phyloP scores from a whole-genome alignment of 2,113 vertebrate species.

The Choloepus hoffmanni region DNA sequence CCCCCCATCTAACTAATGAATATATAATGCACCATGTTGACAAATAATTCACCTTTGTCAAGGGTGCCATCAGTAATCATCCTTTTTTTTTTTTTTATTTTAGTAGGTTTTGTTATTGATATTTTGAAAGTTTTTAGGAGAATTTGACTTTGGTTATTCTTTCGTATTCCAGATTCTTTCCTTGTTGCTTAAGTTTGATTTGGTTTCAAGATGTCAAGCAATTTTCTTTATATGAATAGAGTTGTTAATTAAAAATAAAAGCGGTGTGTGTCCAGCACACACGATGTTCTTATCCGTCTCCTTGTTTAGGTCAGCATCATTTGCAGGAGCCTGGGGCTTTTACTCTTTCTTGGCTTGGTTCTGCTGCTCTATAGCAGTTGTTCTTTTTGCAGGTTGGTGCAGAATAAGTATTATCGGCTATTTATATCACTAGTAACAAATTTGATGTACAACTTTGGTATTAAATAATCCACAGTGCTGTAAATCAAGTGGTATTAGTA shows the following conservation, averaged over 20 bases:
- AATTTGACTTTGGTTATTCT: background rate
- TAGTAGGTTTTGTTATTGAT: conserved; percentile 24
- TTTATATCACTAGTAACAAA: background rate
- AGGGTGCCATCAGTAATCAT: background rate
- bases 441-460: background rate
- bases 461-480: background rate
- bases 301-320: background rate
- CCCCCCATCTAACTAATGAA: background rate
- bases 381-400: background rate
- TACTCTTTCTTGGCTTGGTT: background rate
- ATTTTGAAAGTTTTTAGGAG: background rate
- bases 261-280: background rate
- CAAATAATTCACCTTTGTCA: background rate
- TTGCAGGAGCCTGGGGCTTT: background rate
- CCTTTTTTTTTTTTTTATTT: background rate
- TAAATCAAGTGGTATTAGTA: background rate
- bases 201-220: background rate
- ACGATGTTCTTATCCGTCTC: background rate
- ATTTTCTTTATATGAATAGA: background rate
- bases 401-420: background rate
- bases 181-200: conserved; percentile 14
- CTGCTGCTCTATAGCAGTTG: background rate
- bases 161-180: background rate
- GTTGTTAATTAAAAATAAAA: conserved; percentile 7
- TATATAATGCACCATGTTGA: background rate